Base-by-base conservation (phyloP, 1,140 invertebrate species). In the Ganaspis sp. region DNA sequence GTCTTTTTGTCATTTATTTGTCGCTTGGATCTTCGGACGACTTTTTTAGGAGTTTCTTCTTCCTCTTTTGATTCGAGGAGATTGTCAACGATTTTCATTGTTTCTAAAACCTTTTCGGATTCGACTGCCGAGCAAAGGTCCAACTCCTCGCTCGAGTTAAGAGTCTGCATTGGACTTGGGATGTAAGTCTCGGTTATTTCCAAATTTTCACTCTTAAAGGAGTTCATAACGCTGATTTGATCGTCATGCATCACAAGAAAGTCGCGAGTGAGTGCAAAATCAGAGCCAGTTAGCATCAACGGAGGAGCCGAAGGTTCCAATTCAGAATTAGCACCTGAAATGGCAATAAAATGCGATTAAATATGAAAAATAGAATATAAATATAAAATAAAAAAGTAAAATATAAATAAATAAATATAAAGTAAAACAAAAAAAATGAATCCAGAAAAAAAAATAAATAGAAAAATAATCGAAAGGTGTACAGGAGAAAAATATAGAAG, bases 231-330 rank as follows among this genome's bases (percentile, higher is more conserved):
- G 72, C 88, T 90, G 11, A 91, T 86, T 73, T 90, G 90, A 71
- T 91, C 90, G 58, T 91, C 90, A 49, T 90, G 88, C 87, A 91
- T 90, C 12, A 91, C 89, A 23, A 91, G 76, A 70, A 91, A 91
- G 42, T 91, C 90, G 76, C 90, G 84, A 0, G 88, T 83, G 4
- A 91, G 74, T 49, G 88, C 70, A 70, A 90, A 90, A 34, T 91
- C 90, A 17, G 87, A 84, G 15, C 85, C 89, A 11, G 88, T 77
- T 12, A 91, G 42, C 87, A 91, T 90, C n/a, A 90, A 76, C 1
- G 90, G 88, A 23, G 88, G 82, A 5, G 89, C 54, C 2, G 86
- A 81, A 34, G 85, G 64, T 80, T 88, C 89, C 38, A 91, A 83
- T 70, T 89, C 89, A 15, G 86, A 74, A 79, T 85, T 87, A 17